Conservation (phyloP, 2,797 vertebrate genomes). For the Microcaecilia unicolor region DNA sequence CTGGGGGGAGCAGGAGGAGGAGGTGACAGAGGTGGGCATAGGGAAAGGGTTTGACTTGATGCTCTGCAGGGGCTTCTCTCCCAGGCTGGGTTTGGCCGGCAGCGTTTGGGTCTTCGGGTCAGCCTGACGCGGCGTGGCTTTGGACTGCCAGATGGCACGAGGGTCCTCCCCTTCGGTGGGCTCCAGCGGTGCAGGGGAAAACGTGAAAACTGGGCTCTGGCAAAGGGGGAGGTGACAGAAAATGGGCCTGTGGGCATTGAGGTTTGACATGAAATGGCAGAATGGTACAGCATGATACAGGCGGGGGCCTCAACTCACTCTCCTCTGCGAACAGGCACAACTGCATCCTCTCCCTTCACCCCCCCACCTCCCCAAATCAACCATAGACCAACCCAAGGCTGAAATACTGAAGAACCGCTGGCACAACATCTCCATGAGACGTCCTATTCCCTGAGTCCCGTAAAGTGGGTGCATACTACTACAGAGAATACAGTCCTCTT, state of each 20-base stretch:
- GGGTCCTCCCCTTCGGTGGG: constrained; percentile 21
- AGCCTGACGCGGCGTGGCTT: constrained; percentile 33
- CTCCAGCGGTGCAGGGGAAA: constrained; percentile 65
- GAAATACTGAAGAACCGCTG: no score
- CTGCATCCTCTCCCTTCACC: no score
- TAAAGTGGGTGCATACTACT: no score
- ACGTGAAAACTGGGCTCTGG: constrained; percentile 74
- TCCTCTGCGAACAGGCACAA: no score
- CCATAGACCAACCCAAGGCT: no score
- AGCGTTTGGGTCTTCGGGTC: constrained; percentile 82
- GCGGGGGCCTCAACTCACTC: no score
- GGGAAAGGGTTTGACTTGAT: constrained; percentile 73
- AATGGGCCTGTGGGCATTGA: constrained; percentile 28
- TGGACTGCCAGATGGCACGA: constrained; percentile 34
- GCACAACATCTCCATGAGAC: no score
- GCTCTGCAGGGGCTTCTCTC: constrained; percentile 72
- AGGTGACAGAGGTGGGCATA: constrained; percentile 50
- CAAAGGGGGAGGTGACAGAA: constrained; percentile 46
- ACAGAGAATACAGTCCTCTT: not conserved
- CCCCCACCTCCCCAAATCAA: not conserved
- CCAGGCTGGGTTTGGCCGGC: constrained; percentile 66
- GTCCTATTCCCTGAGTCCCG: not conserved
- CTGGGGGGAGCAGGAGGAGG: constrained; percentile 54
- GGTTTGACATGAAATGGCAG: constrained; percentile 18
- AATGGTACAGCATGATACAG: constrained; percentile 6